Conservation (phyloP, 2,797 vertebrate genomes). For the Falco cherrug region DNA sequence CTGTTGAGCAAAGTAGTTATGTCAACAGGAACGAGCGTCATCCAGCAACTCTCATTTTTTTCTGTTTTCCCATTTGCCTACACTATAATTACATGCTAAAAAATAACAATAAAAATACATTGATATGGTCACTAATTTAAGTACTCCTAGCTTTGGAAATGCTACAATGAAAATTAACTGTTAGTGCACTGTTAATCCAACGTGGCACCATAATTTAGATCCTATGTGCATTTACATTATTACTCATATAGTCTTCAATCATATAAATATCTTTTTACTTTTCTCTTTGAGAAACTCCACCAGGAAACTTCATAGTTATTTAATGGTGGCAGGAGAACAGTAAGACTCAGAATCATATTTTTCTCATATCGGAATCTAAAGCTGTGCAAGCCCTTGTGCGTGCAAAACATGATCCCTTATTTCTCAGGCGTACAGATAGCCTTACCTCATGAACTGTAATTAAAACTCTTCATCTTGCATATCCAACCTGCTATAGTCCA, state of each 20-base stretch:
- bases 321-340: background rate
- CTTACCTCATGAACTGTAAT: fast-evolving
- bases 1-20: background rate
- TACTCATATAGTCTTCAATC: background rate
- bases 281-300: background rate
- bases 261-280: background rate
- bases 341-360: background rate
- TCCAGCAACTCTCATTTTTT: background rate
- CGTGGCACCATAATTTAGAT: background rate
- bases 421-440: background rate
- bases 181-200: background rate
- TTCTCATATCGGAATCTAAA: background rate
- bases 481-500: background rate
- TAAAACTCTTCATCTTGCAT: background rate
- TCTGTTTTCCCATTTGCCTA: background rate
- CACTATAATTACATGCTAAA: background rate
- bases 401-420: background rate
- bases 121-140: background rate
- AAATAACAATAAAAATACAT: background rate
- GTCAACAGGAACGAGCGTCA: background rate
- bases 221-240: background rate
- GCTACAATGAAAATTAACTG: background rate
- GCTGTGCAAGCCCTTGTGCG: background rate
- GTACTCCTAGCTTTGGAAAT: background rate
- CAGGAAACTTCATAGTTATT: background rate